phyloP scores from a whole-genome alignment of 2,113 vertebrate genomes.

The Gadus macrocephalus region DNA sequence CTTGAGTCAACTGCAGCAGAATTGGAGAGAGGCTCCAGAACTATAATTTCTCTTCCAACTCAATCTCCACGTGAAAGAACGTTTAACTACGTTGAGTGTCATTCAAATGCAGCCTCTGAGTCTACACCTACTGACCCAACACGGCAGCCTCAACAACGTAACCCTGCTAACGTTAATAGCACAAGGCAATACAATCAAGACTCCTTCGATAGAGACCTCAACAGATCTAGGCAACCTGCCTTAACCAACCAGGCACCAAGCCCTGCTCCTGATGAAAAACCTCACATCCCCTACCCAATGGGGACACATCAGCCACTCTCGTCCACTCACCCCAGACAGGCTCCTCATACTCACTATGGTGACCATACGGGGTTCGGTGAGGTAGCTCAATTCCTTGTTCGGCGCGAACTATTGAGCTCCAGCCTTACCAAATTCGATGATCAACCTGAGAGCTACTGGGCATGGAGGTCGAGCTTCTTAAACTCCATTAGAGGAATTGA shows the following conservation, averaged over 20 bases:
- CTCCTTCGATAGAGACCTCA: background rate
- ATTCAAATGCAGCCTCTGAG: conserved; percentile 3
- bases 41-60: too few species aligned
- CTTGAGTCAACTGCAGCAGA: too few species aligned
- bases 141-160: background rate
- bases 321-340: background rate
- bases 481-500: too few species aligned
- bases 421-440: too few species aligned
- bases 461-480: too few species aligned
- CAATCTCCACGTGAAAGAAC: conserved; percentile 13
- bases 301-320: background rate
- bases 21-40: too few species aligned
- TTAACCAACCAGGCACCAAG: background rate
- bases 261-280: background rate
- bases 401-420: too few species aligned
- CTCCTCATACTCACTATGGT: background rate
- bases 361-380: background rate
- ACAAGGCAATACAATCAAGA: background rate
- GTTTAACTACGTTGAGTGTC: conserved; percentile 6
- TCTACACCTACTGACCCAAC: background rate
- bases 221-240: background rate
- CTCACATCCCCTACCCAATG: background rate
- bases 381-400: background rate
- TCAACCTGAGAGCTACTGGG: too few species aligned
- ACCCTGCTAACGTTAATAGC: background rate